A percentile compares a stretch with the other conserved stretches of the same genome.
These are phyloP conservation scores for Hydriomena furcata DNA, from an alignment of 2,888 invertebrate genomes.

Conservation along the genomic window DNA sequence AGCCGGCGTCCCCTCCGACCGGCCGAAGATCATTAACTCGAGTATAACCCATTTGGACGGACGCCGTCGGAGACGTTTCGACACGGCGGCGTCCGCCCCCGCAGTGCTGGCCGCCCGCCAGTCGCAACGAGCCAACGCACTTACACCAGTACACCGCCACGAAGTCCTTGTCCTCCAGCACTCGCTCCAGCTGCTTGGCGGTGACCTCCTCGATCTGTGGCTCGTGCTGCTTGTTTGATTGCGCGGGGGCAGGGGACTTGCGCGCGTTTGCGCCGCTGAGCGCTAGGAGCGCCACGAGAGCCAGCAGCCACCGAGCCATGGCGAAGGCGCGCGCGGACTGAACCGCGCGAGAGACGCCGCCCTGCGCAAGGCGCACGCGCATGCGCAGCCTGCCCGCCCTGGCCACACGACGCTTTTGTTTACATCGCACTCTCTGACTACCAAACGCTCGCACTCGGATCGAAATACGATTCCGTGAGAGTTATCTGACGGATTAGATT, in stretches of 20 bases:
- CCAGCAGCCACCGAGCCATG: conserved; percentile 81
- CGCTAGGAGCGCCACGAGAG: conserved; percentile 79
- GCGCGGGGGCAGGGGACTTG: conserved; percentile 47
- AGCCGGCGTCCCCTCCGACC: conserved; percentile 56
- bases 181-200: conserved; percentile 94
- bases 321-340: conserved; percentile 80
- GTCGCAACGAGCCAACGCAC: conserved; percentile 75
- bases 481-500: conserved; percentile 9
- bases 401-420: conserved; percentile 46
- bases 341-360: conserved; percentile 46
- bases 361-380: conserved; percentile 57
- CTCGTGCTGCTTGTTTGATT: conserved; percentile 73
- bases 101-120: conserved; percentile 62
- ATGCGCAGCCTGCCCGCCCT: conserved; percentile 46
- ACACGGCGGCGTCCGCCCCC: conserved; percentile 60
- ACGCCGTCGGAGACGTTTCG: conserved; percentile 69
- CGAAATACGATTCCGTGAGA: conserved; percentile 29
- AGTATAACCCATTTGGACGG: conserved; percentile 73
- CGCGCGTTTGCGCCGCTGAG: conserved; percentile 79
- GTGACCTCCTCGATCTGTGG: conserved; percentile 97
- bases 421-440: conserved; percentile 47
- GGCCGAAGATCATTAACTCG: conserved; percentile 75
- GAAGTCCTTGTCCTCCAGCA: conserved; percentile 95
- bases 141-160: conserved; percentile 98
- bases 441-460: conserved; percentile 16